These are phyloP conservation scores for Palaemon carinicauda DNA, from an alignment of 1,140 invertebrate species.

Conservation along the genomic window DNA sequence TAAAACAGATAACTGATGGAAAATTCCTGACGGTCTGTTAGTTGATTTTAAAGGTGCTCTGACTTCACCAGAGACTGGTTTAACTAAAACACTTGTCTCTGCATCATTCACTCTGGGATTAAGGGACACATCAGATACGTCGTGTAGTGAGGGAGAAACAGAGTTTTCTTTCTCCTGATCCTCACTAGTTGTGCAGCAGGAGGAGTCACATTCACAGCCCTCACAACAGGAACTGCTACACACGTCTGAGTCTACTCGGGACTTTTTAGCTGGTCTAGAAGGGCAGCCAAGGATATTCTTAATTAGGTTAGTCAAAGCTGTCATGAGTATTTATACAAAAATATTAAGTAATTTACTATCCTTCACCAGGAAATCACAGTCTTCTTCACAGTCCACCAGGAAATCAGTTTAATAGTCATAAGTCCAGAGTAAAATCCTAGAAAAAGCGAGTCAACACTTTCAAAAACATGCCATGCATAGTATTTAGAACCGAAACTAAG, in stretches of 20 bases:
- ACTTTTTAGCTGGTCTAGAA: constrained; percentile 54
- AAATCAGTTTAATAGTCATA: too few species aligned
- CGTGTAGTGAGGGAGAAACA: not conserved
- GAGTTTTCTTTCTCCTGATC: constrained; percentile 38
- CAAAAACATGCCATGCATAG: too few species aligned
- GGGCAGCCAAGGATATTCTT: constrained; percentile 27
- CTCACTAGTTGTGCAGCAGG: constrained; percentile 39
- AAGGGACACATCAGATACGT: not conserved
- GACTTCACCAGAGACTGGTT: too few species aligned
- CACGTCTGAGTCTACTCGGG: constrained; percentile 41
- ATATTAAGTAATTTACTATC: not conserved
- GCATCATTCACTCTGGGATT: not conserved
- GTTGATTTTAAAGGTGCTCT: not conserved
- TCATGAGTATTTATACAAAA: not conserved
- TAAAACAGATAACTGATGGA: constrained; percentile 48
- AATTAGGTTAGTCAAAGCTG: constrained; percentile 24
- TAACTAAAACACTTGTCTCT: too few species aligned
- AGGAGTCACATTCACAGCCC: constrained; percentile 57
- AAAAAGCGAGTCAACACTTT: too few species aligned
- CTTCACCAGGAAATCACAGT: too few species aligned
- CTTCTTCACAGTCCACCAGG: too few species aligned
- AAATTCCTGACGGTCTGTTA: constrained; percentile 43
- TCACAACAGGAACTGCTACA: constrained; percentile 50
- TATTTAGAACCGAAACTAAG: too few species aligned
- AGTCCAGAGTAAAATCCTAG: too few species aligned